Percentiles rank a stretch among this genome's conserved stretches.
phyloP scores from a whole-genome alignment of 2,888 invertebrate species.

The Dasypolia templi region DNA sequence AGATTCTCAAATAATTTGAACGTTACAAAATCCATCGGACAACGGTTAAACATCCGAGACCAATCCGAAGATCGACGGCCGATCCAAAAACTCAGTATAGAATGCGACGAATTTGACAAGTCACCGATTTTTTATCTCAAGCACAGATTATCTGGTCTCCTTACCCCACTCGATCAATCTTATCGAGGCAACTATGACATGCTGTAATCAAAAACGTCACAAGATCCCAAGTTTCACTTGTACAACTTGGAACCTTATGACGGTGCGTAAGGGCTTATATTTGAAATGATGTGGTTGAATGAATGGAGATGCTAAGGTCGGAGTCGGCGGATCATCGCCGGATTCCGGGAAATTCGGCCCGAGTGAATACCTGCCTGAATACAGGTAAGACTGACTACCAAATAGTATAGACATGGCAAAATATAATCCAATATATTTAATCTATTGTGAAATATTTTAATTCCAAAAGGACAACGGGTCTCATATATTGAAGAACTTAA shows the following conservation, averaged over 20 bases:
- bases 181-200: constrained; percentile 84
- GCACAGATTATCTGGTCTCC: constrained; percentile 88
- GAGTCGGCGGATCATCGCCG: constrained; percentile 89
- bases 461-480: no score
- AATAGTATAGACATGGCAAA: constrained; percentile 72
- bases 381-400: constrained; percentile 81
- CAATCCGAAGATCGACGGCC: constrained; percentile 76
- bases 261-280: constrained; percentile 11
- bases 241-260: constrained; percentile 63
- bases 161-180: constrained; percentile 91
- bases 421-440: not conserved
- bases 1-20: constrained; percentile 50
- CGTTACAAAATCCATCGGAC: constrained; percentile 66
- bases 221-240: constrained; percentile 38
- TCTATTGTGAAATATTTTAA: not conserved
- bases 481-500: no score
- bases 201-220: constrained; percentile 66
- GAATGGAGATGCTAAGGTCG: constrained; percentile 78
- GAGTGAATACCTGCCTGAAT: constrained; percentile 89
- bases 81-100: constrained; percentile 78
- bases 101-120: constrained; percentile 90
- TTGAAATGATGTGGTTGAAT: constrained; percentile 66
- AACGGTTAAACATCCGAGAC: constrained; percentile 74
- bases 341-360: constrained; percentile 90
- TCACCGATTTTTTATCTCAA: constrained; percentile 87